A percentile compares a stretch with the other conserved stretches of the same genome.
Conservation (phyloP, 2,888 invertebrate species). For the Mellilla xanthometata region DNA sequence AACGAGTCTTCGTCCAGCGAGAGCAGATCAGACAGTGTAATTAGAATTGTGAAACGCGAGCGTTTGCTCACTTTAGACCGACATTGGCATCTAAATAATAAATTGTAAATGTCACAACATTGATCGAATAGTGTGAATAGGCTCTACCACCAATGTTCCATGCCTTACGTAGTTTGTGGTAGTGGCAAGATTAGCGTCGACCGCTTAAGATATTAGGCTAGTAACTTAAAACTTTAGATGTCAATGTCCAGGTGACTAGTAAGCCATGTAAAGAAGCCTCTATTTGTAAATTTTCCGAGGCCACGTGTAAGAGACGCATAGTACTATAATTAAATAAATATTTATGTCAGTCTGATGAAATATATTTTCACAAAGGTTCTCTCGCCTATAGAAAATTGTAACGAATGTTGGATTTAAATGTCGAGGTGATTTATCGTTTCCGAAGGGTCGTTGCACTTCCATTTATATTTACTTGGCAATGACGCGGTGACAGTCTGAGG, state of each 20-base stretch:
- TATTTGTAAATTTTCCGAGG: conserved; percentile 59
- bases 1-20: conserved; percentile 54
- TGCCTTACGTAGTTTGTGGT: no score
- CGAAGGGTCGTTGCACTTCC: conserved; percentile 60
- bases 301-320: conserved; percentile 60
- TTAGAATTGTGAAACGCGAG: conserved; percentile 62
- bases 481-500: conserved; percentile 19
- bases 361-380: conserved; percentile 72
- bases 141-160: no score
- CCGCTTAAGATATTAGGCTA: conserved; percentile 50
- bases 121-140: conserved; percentile 38
- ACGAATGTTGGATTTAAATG: conserved; percentile 58
- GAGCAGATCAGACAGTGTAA: conserved; percentile 54
- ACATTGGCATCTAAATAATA: conserved; percentile 55
- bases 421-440: conserved; percentile 55
- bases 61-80: conserved; percentile 41
- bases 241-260: conserved; percentile 47
- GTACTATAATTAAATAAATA: conserved; percentile 60
- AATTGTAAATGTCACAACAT: conserved; percentile 56
- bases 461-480: conserved; percentile 49
- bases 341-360: conserved; percentile 63
- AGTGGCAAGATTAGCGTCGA: no score
- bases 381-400: conserved; percentile 68
- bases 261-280: conserved; percentile 44
- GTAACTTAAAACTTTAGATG: conserved; percentile 53